These are phyloP conservation scores for Rhogogaster chlorosoma DNA, from an alignment of 2,888 invertebrate species.

Conservation along the genomic window DNA sequence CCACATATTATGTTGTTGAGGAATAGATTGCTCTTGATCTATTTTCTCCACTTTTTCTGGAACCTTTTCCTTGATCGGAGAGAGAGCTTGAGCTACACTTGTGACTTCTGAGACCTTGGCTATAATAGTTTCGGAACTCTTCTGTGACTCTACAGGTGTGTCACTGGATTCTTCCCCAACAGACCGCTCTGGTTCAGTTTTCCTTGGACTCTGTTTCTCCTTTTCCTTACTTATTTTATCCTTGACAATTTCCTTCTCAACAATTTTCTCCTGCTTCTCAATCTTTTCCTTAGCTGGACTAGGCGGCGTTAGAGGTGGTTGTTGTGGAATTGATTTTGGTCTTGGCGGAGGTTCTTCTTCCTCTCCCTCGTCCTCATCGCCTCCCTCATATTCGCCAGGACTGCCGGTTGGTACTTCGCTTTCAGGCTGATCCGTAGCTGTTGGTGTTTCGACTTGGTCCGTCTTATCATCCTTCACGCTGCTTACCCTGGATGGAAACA, in stretches of 20 bases:
- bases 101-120: constrained; percentile 34
- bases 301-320: constrained; percentile 55
- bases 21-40: constrained; percentile 34
- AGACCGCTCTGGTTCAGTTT: constrained; percentile 58
- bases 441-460: constrained; percentile 59
- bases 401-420: constrained; percentile 71
- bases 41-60: constrained; percentile 59
- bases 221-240: constrained; percentile 58
- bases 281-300: constrained; percentile 55
- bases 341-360: constrained; percentile 68
- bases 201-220: constrained; percentile 57
- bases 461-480: constrained; percentile 44
- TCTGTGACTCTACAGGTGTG: constrained; percentile 57
- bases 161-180: constrained; percentile 54
- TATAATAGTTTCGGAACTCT: constrained; percentile 55
- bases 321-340: constrained; percentile 63
- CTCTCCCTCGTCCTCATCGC: constrained; percentile 76
- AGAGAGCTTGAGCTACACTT: background rate
- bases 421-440: constrained; percentile 61
- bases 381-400: constrained; percentile 75
- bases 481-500: constrained; percentile 57
- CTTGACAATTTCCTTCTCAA: constrained; percentile 50
- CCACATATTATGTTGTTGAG: constrained; percentile 49
- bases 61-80: constrained; percentile 37
- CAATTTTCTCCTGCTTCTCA: constrained; percentile 47